Base-by-base conservation (phyloP, 2,113 vertebrate species). In the Ailuropoda melanoleuca region DNA sequence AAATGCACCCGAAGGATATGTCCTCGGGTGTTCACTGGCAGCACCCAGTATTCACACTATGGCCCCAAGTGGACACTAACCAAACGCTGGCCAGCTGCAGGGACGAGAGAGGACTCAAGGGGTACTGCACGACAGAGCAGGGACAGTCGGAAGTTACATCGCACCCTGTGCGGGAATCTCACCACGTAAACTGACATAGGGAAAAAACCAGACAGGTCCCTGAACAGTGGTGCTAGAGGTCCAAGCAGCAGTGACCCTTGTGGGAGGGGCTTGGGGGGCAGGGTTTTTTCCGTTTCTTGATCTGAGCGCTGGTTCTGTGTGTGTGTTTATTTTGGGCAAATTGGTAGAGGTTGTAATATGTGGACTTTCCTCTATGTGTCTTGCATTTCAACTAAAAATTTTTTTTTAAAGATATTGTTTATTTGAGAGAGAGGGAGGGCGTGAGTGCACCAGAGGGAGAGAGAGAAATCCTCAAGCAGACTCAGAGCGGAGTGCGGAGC, bases 11-110 rank as follows among this genome's bases (percentile, higher is more conserved):
- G 0, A 50, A 24, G 58, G 74, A 48, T 0, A 8, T 29, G 15
- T 31, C 21, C 50, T 5, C 0, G 0, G 2, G 50, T 8, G 5
- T n/a, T 55, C 72, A 10, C 10, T n/a, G 12, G 58, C 14, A 31
- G 92, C 60, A 0, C n/a, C 4, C 1, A 0, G 15, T 58, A 1
- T 17, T 39, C n/a, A 37, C 39, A 4, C 2, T 37, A 37, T 2
- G 8, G 17, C 12, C 29, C 37, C 48, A 10, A 3, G 10, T 0
- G 15, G 81, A 68, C 5, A 4, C 21, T 37, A 3, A 23, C 1
- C 19, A 8, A 56, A 39, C 3, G 60, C 70, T 21, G 11, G 34
- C 3, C 11, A 23, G 60, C 43, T 0, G 21, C 24, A 21, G 1
- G 68, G 11, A n/a, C 43, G 37, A 50, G 46, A 37, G 23, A 17